These are phyloP conservation scores for Arrhamphus sclerolepis DNA, from an alignment of 2,797 vertebrate genomes.

Conservation along the genomic window DNA sequence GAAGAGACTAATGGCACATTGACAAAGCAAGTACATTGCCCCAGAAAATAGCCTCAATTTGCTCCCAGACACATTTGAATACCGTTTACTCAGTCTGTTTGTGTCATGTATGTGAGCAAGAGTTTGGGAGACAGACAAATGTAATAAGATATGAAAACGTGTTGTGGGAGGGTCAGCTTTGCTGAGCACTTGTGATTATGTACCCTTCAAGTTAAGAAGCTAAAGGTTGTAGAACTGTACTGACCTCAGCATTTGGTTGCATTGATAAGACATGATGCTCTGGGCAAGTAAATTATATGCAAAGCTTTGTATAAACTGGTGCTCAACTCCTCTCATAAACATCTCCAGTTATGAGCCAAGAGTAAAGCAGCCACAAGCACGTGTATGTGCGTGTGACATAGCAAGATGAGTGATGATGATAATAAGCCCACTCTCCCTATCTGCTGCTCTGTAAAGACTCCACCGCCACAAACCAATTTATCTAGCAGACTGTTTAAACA, in stretches of 20 bases:
- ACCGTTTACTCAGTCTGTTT: slow-evolving; percentile 33
- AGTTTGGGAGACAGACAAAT: slow-evolving; percentile 6
- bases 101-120: background rate
- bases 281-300: slow-evolving; percentile 16
- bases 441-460: slow-evolving; percentile 17
- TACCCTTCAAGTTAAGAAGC: slow-evolving; percentile 4
- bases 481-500: slow-evolving; percentile 62
- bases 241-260: background rate
- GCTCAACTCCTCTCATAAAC: slow-evolving; percentile 12
- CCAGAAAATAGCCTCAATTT: slow-evolving; percentile 53
- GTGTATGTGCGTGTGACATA: slow-evolving; percentile 39
- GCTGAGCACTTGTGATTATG: background rate
- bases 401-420: slow-evolving; percentile 10
- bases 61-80: slow-evolving; percentile 37
- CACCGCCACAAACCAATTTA: slow-evolving; percentile 44
- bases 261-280: slow-evolving; percentile 26
- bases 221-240: background rate
- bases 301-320: background rate
- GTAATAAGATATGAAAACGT: slow-evolving; percentile 31
- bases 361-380: slow-evolving; percentile 23
- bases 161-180: slow-evolving; percentile 4
- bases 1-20: slow-evolving; percentile 55
- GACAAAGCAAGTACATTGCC: slow-evolving; percentile 29
- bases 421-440: slow-evolving; percentile 17
- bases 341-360: slow-evolving; percentile 14